phyloP scores from a whole-genome alignment of 2,888 invertebrate genomes.

The Syritta pipiens region DNA sequence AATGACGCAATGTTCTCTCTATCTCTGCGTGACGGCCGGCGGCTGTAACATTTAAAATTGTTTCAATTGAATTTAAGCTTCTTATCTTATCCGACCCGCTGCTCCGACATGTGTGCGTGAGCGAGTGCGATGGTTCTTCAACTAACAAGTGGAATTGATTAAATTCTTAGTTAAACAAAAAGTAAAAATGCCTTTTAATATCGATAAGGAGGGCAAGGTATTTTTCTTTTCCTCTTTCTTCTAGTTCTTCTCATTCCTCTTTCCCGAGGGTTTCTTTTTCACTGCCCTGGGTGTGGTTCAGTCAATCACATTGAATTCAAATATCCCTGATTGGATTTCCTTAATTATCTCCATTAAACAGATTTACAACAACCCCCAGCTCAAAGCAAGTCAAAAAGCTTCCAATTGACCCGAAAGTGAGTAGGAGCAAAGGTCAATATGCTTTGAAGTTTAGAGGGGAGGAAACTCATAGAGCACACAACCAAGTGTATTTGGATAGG shows the following conservation, averaged over 20 bases:
- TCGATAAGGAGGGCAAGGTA: constrained; percentile 26
- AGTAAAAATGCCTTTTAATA: constrained; percentile 4
- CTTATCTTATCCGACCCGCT: constrained; percentile 42
- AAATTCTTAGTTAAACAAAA: constrained; percentile 33
- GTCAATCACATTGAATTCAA: not conserved
- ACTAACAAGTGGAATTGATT: constrained; percentile 39
- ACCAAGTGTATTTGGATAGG: too few species aligned
- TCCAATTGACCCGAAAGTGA: too few species aligned
- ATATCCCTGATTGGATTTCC: not conserved
- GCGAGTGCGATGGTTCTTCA: not conserved
- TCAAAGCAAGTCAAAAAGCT: not conserved
- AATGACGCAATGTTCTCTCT: constrained; percentile 47
- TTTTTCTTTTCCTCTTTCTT: too few species aligned
- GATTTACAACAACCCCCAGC: not conserved
- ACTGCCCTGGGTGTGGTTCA: constrained; percentile 6
- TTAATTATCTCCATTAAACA: not conserved
- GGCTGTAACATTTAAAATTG: constrained; percentile 32
- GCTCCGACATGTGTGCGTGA: not conserved
- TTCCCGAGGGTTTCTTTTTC: not conserved
- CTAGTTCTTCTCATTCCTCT: too few species aligned
- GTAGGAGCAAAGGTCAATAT: too few species aligned
- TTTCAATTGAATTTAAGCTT: constrained; percentile 47
- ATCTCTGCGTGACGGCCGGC: constrained; percentile 4
- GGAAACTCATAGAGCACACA: too few species aligned
- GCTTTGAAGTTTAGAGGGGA: too few species aligned